Evolutionary conservation across 2,797 vertebrate species (phyloP).

Genomic region (Propithecus deckenii): DNA sequence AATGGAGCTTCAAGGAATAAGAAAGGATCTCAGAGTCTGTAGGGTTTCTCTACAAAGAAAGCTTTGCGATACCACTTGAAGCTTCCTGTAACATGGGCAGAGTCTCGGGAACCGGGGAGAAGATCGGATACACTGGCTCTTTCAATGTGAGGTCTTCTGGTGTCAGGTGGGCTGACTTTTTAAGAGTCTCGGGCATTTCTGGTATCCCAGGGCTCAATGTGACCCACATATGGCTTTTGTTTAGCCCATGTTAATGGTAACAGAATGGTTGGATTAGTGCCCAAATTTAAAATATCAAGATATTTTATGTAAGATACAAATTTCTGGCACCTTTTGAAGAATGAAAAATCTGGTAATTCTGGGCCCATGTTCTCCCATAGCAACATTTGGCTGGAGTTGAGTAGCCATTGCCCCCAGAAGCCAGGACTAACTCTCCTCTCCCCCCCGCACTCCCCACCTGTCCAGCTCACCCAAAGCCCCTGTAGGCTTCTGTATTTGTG

Average conservation of each 20-base stretch:
- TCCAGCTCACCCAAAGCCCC: not conserved
- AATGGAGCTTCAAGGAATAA: not conserved
- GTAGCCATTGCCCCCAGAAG: not conserved
- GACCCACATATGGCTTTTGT: not conserved
- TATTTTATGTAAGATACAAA: not conserved
- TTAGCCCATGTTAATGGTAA: not conserved
- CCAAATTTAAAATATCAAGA: not conserved
- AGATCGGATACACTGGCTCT: not conserved
- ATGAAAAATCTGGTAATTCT: not conserved
- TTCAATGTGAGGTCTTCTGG: not conserved
- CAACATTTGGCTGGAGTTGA: not conserved
- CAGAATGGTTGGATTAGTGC: not conserved
- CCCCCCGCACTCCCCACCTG: fast-evolving
- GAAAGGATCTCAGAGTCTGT: not conserved
- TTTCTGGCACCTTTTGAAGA: not conserved
- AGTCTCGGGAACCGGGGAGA: not conserved
- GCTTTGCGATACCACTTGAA: not conserved
- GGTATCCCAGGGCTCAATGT: not conserved
- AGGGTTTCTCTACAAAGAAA: not conserved
- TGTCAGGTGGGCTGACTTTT: not conserved
- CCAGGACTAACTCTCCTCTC: not conserved
- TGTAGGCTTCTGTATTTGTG: not conserved
- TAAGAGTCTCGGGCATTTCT: not conserved
- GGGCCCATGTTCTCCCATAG: not conserved
- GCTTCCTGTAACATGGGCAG: not conserved